Evolutionary conservation across 2,797 vertebrate genomes (phyloP).

Genomic region (Eupleurogrammus muticus): DNA sequence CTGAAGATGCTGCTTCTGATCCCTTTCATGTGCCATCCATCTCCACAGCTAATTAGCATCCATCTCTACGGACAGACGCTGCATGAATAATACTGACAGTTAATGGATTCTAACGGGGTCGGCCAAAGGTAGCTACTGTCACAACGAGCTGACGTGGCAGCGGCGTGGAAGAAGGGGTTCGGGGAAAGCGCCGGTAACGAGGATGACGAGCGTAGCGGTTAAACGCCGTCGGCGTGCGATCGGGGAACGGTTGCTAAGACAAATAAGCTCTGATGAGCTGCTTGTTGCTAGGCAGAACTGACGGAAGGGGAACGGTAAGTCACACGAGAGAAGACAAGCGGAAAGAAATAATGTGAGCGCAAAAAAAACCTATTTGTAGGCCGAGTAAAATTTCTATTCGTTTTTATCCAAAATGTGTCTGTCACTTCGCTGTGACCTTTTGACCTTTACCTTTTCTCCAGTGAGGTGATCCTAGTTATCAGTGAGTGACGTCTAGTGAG

Average conservation of each 20-base stretch:
- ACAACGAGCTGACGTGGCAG: constrained; percentile 45
- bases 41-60: constrained; percentile 65
- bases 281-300: constrained; percentile 69
- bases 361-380: background rate
- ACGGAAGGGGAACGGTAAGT: background rate
- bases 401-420: background rate
- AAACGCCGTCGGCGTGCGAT: constrained; percentile 53
- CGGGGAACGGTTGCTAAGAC: constrained; percentile 46
- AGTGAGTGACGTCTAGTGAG: background rate
- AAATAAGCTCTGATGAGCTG: constrained; percentile 49
- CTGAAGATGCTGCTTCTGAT: constrained; percentile 47
- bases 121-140: constrained; percentile 43
- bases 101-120: constrained; percentile 69
- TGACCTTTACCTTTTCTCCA: background rate
- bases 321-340: background rate
- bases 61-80: constrained; percentile 49
- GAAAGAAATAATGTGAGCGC: background rate
- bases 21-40: constrained; percentile 52
- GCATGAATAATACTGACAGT: constrained; percentile 61
- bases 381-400: background rate
- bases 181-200: constrained; percentile 57
- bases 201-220: constrained; percentile 40
- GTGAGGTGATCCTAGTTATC: too few relatives aligned
- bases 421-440: background rate
- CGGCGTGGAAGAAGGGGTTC: constrained; percentile 57